Base-by-base conservation (phyloP, 2,113 vertebrate species). In the Nothobranchius furzeri region DNA sequence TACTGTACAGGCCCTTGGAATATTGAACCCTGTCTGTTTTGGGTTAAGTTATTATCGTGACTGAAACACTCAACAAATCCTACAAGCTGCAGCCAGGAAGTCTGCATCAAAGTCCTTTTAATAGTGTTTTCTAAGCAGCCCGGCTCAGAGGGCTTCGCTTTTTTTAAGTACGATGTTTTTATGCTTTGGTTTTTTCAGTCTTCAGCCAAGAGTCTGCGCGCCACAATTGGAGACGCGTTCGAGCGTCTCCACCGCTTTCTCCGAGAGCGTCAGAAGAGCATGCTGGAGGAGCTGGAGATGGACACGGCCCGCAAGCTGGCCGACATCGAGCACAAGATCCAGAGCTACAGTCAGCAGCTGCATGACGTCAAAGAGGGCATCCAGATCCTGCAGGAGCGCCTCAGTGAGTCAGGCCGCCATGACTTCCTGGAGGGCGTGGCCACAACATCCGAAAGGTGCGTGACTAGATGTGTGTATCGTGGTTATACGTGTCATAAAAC, bases 251-350 rank as follows among this genome's bases (percentile, higher is more conserved):
- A 98, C 87, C 95, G 96, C 25, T 95, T 98, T 82, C 92, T 98
- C 64, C 94, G 96, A 0, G 97, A 98, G 86, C 92, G 97, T n/a
- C 97, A 99, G 89, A 99, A 98, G 90, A 95, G 95, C 68, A 98
- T 98, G 96, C 90, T 98, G 90, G 97, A 99, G 79, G 97, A 98
- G 88, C 93, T 99, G 90, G 97, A 98, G 93, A 93, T 93, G 0
- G 97, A 99, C 84, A 99, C 97, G 0, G 96, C 95, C 0, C 94
- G 96, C 63, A 97, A 96, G 0, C 93, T 99, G 54, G 88, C 94
- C 0, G 97, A 98, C 92, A 98, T 98, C 0, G 97, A 98, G 89
- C 96, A 98, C 89, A 98, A 98, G 88, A 96, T 98, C 86, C 97
- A 98, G 77, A 93, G 95, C 71, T 99, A 97, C 88, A 96, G 97